Evolutionary conservation across 2,113 vertebrate species (phyloP).

Genomic region (Axis porcinus): DNA sequence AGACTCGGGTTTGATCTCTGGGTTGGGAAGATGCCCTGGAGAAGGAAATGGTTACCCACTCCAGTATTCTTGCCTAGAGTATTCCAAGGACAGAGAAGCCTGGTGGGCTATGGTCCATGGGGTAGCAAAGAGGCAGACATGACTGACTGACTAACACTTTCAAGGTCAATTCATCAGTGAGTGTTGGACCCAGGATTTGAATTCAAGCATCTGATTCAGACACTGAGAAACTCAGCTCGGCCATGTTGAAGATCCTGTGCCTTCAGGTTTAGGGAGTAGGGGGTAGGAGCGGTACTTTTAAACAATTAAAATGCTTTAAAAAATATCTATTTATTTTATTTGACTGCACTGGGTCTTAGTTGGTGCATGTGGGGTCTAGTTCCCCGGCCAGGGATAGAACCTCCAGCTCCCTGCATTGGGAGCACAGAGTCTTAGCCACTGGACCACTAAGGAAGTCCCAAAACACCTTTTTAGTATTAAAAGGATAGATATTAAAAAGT

Average conservation of each 20-base stretch:
- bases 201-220: background rate
- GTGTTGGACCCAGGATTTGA: background rate
- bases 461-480: background rate
- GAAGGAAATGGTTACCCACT: background rate
- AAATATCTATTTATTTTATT: background rate
- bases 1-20: background rate
- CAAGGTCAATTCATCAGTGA: background rate
- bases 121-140: background rate
- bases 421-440: background rate
- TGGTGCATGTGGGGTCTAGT: background rate
- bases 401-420: background rate
- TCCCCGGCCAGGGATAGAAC: background rate
- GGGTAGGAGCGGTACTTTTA: background rate
- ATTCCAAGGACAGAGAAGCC: background rate
- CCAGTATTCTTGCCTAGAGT: background rate
- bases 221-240: background rate
- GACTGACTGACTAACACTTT: background rate
- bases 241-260: background rate
- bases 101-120: background rate
- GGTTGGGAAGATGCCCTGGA: background rate
- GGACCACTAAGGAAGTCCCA: background rate
- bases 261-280: background rate
- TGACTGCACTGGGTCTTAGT: background rate
- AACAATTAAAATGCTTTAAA: background rate
- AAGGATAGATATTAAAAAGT: background rate